A percentile compares a stretch with the other conserved stretches of the same genome.
These are phyloP conservation scores for Porites lobata DNA, from an alignment of 92 coral and sea anemone species.

Conservation along the genomic window DNA sequence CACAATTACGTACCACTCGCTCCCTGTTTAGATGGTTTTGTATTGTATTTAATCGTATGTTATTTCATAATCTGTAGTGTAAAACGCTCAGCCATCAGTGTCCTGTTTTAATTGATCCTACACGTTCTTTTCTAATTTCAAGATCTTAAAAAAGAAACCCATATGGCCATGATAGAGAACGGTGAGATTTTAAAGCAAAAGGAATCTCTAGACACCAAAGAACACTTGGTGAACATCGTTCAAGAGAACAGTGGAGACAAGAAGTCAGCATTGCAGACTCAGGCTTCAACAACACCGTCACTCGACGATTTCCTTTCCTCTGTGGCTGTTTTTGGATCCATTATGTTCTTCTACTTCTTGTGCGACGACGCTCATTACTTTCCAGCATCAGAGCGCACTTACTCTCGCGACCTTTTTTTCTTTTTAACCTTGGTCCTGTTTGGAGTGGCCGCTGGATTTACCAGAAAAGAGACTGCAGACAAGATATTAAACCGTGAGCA, in stretches of 20 bases:
- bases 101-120: not conserved
- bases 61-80: too few relatives aligned
- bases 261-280: conserved; percentile 1
- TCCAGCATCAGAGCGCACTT: conserved; percentile 86
- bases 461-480: conserved; percentile 68
- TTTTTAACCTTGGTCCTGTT: conserved; percentile 75
- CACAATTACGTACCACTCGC: too few relatives aligned
- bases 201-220: not conserved
- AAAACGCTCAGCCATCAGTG: too few relatives aligned
- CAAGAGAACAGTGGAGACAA: not conserved
- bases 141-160: not conserved
- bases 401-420: conserved; percentile 87
- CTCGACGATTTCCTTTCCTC: conserved; percentile 67
- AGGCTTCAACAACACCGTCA: conserved; percentile 10
- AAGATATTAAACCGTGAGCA: conserved; percentile 82
- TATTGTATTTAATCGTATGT: too few relatives aligned
- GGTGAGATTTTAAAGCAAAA: conserved; percentile 15
- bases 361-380: conserved; percentile 91
- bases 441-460: conserved; percentile 74
- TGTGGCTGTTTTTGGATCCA: conserved; percentile 65
- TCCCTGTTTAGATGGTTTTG: too few relatives aligned
- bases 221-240: not conserved
- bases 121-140: not conserved
- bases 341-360: conserved; percentile 75
- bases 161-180: conserved; percentile 12